Base-by-base conservation (phyloP, 1,140 invertebrate species). In the Polyergus mexicanus region DNA sequence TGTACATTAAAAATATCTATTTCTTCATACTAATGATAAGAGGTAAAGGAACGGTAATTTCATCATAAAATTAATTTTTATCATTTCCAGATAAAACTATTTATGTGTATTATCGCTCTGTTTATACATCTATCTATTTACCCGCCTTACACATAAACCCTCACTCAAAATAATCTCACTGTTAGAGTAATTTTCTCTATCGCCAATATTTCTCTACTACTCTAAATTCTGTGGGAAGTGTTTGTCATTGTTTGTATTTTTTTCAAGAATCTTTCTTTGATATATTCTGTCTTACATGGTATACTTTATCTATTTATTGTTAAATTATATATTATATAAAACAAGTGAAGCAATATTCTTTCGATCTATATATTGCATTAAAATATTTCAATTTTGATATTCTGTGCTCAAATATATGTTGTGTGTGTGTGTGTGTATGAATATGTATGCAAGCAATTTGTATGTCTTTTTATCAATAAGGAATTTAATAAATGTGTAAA, bases 1-100 rank as follows among this genome's bases (percentile, higher is more conserved):
- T 81, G 13, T 71, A 47, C 4, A 56, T n/a, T 19, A 56, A 58
- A 80, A 72, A 60, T 72, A 60, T 83, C 38, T 62, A 32, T 75
- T 58, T 44, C 22, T 22, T 8, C 35, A 16, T 11, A 25, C 32
- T 60, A 51, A 38, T 10, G 28, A 56, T 78, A 28, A 32, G 35
- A 3, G 22, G 19, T 22, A 16, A 35, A 69, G 41, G 38, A 35
- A 54, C n/a, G 19, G 25, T 51, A 69, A 69, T 68, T 68, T 78
- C 62, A n/a, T 54, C 32, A 54, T n/a, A 38, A n/a, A 35, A 77
- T 32, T 32, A 77, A 2, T 58, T 22, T 25, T 58, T 60, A 35
- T 13, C 13, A 35, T 11, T 56, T 38, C 11, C 32, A 3, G 41
- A 32, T 28, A 3, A 65, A 77, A 65, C 25, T 65, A 32, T 11